These are phyloP conservation scores for Varecia variegata DNA, from an alignment of 2,797 vertebrate genomes.

Conservation along the genomic window DNA sequence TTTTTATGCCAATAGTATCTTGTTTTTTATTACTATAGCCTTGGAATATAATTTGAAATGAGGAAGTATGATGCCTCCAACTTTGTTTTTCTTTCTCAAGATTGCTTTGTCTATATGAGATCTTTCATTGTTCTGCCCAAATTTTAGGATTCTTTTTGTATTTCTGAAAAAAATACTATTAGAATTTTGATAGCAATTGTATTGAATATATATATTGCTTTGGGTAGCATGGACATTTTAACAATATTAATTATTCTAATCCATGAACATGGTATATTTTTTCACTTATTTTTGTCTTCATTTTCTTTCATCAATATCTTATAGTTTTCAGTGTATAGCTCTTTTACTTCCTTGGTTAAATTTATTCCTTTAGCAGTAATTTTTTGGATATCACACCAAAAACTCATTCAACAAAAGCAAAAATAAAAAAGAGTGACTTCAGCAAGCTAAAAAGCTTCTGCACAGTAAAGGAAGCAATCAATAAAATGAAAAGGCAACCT, in stretches of 20 bases:
- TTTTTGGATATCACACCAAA: not conserved
- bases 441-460: not conserved
- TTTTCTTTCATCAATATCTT: not conserved
- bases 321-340: not conserved
- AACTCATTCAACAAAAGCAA: not conserved
- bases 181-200: no score
- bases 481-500: not conserved
- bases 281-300: not conserved
- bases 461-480: not conserved
- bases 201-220: not conserved
- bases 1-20: not conserved
- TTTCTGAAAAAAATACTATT: no score
- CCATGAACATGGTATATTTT: not conserved
- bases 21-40: not conserved
- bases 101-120: no score
- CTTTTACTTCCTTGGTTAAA: not conserved
- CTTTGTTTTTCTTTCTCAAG: not conserved
- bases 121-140: no score
- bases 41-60: not conserved
- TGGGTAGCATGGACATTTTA: not conserved
- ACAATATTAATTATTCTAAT: not conserved
- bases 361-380: not conserved
- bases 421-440: not conserved
- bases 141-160: no score
- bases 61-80: not conserved